phyloP scores from a whole-genome alignment of 2,888 invertebrate genomes.

The Mythimna albipuncta region DNA sequence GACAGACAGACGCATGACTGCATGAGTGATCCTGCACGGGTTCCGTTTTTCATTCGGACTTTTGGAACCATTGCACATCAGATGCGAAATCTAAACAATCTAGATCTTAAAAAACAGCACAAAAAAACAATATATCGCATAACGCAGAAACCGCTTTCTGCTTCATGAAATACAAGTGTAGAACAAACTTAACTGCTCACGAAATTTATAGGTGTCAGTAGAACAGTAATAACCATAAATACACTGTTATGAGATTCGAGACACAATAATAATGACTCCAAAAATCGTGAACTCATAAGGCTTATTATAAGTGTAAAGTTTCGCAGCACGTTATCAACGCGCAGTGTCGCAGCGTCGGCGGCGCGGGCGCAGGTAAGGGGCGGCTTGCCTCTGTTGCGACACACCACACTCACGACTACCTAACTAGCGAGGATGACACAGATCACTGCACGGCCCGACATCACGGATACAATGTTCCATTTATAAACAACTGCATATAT shows the following conservation, averaged over 20 bases:
- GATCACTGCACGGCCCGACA: constrained; percentile 72
- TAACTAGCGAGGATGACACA: constrained; percentile 77
- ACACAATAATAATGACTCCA: constrained; percentile 51
- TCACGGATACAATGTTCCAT: constrained; percentile 75
- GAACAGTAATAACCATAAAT: constrained; percentile 44
- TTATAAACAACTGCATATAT: constrained; percentile 61
- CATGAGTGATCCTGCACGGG: no score
- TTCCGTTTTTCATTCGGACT: no score
- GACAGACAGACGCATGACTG: no score
- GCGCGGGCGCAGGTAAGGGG: constrained; percentile 54
- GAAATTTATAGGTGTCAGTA: constrained; percentile 26
- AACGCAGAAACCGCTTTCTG: no score
- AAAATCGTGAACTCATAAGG: constrained; percentile 65
- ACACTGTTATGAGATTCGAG: constrained; percentile 44
- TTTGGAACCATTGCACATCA: not conserved
- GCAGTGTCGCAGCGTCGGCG: constrained; percentile 38
- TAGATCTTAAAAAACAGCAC: not conserved
- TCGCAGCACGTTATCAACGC: constrained; percentile 59
- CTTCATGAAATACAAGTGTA: constrained; percentile 1
- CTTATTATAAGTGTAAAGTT: constrained; percentile 64
- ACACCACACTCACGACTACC: constrained; percentile 71
- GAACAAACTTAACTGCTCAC: not conserved
- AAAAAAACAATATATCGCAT: not conserved
- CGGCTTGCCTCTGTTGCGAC: constrained; percentile 69
- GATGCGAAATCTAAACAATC: not conserved